phyloP scores from a whole-genome alignment of 1,140 invertebrate genomes.

The Chymomyza costata region DNA sequence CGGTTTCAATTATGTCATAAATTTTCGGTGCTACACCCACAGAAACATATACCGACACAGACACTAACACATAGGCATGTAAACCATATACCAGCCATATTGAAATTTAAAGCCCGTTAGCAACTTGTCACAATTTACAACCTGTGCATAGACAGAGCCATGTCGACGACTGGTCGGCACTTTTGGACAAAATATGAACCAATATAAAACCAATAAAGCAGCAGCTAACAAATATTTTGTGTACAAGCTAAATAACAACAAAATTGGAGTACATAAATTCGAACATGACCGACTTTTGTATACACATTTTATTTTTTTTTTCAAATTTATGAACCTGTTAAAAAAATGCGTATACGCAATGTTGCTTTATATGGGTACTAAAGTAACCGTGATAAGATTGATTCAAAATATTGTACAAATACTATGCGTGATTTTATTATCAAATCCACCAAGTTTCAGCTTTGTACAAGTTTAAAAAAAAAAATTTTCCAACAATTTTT shows the following conservation, averaged over 20 bases:
- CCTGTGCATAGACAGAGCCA: too few relatives aligned
- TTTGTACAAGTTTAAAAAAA: too few relatives aligned
- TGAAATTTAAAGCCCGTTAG: constrained; percentile 69
- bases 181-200: constrained; percentile 62
- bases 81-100: constrained; percentile 40
- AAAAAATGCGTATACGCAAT: too few relatives aligned
- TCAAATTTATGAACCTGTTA: too few relatives aligned
- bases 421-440: too few relatives aligned
- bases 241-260: too few relatives aligned
- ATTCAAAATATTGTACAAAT: too few relatives aligned
- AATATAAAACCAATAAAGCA: constrained; percentile 69
- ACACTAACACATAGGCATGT: not conserved
- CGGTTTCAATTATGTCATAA: constrained; percentile 70
- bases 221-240: constrained; percentile 17
- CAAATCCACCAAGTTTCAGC: too few relatives aligned
- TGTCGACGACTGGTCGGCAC: constrained; percentile 13
- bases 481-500: too few relatives aligned
- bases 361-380: too few relatives aligned
- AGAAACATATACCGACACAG: constrained; percentile 9
- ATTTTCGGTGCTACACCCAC: constrained; percentile 55
- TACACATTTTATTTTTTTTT: too few relatives aligned
- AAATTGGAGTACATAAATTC: not conserved
- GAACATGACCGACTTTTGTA: not conserved
- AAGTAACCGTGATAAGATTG: too few relatives aligned
- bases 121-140: constrained; percentile 68